phyloP scores from a whole-genome alignment of 2,797 vertebrate species.

The Masticophis lateralis region DNA sequence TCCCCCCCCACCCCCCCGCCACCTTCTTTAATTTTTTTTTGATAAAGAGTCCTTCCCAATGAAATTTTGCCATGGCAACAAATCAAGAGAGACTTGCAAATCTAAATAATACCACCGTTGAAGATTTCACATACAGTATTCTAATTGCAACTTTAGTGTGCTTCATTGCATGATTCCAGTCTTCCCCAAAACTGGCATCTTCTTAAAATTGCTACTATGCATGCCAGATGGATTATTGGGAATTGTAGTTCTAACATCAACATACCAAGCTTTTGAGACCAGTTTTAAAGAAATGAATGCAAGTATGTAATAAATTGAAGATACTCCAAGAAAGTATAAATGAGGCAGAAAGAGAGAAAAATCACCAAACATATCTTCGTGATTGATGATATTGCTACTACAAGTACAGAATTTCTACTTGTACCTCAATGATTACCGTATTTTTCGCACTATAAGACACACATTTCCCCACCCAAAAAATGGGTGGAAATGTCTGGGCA shows the following conservation, averaged over 20 bases:
- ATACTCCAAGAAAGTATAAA: background rate
- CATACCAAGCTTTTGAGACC: background rate
- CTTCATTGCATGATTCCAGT: background rate
- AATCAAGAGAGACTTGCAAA: background rate
- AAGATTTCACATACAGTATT: background rate
- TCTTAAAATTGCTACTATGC: background rate
- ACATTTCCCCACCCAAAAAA: too few relatives aligned
- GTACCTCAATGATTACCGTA: background rate
- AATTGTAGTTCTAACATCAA: background rate
- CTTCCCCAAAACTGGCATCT: background rate
- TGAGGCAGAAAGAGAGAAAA: background rate
- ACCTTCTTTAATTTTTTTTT: constrained; percentile 42
- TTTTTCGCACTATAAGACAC: too few relatives aligned
- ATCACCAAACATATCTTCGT: background rate
- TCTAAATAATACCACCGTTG: background rate
- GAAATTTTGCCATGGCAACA: constrained; percentile 16
- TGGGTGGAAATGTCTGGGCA: too few relatives aligned
- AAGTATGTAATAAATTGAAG: background rate
- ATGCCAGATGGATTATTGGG: background rate
- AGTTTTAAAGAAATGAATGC: background rate
- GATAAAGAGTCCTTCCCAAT: constrained; percentile 16
- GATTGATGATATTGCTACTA: background rate
- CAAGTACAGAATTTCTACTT: background rate
- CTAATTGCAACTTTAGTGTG: background rate
- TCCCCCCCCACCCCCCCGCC: background rate